Evolutionary conservation across 2,888 invertebrate species (phyloP), one percentile per base, ranked within the genome.

Genomic region (Xylophagus ater): DNA sequence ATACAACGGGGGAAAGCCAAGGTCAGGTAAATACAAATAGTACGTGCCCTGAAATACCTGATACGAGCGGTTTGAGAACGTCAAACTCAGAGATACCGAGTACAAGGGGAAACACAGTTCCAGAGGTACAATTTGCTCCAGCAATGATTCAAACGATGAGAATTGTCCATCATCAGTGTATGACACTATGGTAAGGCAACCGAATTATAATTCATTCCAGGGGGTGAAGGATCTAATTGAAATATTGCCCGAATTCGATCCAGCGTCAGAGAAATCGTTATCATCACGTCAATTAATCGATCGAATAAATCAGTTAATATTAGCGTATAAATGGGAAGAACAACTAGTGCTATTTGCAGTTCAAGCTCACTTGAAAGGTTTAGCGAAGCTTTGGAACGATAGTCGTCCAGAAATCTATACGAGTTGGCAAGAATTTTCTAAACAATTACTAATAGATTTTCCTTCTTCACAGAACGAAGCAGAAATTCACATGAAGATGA

Each of bases 321-420:
- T 14, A 4, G 13, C 29, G 4, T 29, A 29, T 15, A 7, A 10
- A 13, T 29, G 29, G 29, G 13, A 13, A 13, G 29, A 29, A 29
- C 29, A 15, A 4, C 4, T 29, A 15, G 14, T 29, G 29, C 13
- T 29, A 15, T 29, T 13, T 12, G 10, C 29, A 8, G 15, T 29
- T 7, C 15, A 9, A 9, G 29, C 29, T 4, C 13, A 29, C 9
- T 3, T 32, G 6, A 32, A 32, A 13, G 32, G 32, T 3, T 19
- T 19, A 9, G 32, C 32, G 3, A 32, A 32, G 13, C 10, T 32
- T 4, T 32, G 32, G 32, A 13, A n/a, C 6, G 32, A 32, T 20
- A 20, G 18, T 3, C 4, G 17, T n/a, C n/a, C 17, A 9, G 19
- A 10, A 4, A 10, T 3, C 3, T 13, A 4, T 10, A 32, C 17